Evolutionary conservation across 2,113 vertebrate species (phyloP).

Genomic region (Tympanuchus pallidicinctus): DNA sequence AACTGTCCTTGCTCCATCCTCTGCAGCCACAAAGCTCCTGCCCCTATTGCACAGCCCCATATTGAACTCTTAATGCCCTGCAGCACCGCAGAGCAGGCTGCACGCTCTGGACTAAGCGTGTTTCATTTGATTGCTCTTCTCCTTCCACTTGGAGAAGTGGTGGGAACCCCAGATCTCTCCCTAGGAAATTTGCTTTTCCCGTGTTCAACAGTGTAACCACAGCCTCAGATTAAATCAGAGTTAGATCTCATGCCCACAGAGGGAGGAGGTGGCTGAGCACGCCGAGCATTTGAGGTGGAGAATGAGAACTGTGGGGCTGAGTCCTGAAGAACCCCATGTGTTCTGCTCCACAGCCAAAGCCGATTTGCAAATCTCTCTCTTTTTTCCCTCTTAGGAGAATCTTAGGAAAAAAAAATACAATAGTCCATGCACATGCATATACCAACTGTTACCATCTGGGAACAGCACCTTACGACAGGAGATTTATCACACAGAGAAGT

Average conservation of each 20-base stretch:
- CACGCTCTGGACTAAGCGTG: background rate
- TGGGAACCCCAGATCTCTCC: background rate
- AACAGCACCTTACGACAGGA: constrained; percentile 21
- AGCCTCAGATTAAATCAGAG: background rate
- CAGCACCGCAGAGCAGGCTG: background rate
- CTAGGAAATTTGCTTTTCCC: background rate
- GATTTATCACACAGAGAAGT: constrained; percentile 14
- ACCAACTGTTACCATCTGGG: background rate
- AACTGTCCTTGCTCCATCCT: background rate
- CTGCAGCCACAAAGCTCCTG: background rate
- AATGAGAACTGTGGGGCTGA: rapidly evolving
- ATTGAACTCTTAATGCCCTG: background rate
- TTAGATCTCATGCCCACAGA: background rate
- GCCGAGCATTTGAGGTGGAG: rapidly evolving
- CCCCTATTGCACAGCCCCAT: background rate
- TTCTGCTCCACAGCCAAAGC: background rate
- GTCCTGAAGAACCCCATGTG: rapidly evolving
- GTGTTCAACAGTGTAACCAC: rapidly evolving
- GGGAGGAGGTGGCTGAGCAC: background rate
- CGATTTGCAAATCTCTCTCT: background rate
- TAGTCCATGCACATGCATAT: background rate
- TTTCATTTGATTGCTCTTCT: background rate
- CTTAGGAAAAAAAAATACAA: background rate
- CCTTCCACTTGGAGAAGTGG: background rate
- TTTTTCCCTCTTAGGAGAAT: background rate